phyloP scores from a whole-genome alignment of 1,140 invertebrate genomes.

The Drosophila albomicans region DNA sequence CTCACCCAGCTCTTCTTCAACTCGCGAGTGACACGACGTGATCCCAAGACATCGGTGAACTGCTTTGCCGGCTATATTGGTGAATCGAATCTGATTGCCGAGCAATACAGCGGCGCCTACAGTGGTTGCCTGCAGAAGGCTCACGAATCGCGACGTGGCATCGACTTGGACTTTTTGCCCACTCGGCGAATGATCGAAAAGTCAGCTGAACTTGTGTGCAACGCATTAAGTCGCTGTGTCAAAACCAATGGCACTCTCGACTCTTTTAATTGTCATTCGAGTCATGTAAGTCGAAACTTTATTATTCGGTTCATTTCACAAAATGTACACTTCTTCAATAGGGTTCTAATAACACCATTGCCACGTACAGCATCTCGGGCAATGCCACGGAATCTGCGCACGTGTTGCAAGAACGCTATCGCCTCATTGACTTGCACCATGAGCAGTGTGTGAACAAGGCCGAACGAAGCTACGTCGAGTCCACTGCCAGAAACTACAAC shows the following conservation, averaged over 20 bases:
- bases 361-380: slow-evolving; percentile 75
- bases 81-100: slow-evolving; percentile 67
- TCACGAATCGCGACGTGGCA: slow-evolving; percentile 46
- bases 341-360: slow-evolving; percentile 77
- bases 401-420: slow-evolving; percentile 76
- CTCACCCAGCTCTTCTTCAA: slow-evolving; percentile 70
- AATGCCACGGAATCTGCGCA: slow-evolving; percentile 72
- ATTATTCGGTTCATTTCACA: no score
- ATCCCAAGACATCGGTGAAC: slow-evolving; percentile 65
- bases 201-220: slow-evolving; percentile 54
- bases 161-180: slow-evolving; percentile 63
- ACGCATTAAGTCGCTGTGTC: slow-evolving; percentile 49
- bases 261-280: slow-evolving; percentile 70
- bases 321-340: slow-evolving; percentile 4
- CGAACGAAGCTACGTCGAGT: slow-evolving; percentile 67
- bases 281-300: slow-evolving; percentile 53
- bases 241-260: slow-evolving; percentile 60
- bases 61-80: slow-evolving; percentile 80
- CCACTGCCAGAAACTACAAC: slow-evolving; percentile 71
- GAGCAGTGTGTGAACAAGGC: slow-evolving; percentile 63
- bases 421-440: slow-evolving; percentile 67
- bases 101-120: slow-evolving; percentile 66
- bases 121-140: slow-evolving; percentile 48
- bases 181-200: slow-evolving; percentile 54
- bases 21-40: slow-evolving; percentile 64